phyloP scores from a whole-genome alignment of 2,797 vertebrate genomes.

The Peromyscus attwateri region DNA sequence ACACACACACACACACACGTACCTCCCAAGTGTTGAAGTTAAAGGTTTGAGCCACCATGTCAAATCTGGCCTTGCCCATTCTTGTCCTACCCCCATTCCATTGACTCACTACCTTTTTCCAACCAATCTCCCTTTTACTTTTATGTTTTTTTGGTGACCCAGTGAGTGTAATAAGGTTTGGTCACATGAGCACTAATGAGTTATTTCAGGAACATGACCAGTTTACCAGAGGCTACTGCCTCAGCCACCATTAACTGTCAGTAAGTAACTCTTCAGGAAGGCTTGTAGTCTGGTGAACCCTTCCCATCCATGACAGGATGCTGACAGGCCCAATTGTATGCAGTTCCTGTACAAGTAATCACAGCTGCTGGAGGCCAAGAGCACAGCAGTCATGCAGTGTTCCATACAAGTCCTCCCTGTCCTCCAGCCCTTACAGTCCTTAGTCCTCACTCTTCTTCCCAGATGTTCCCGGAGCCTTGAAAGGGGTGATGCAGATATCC shows the following conservation, averaged over 20 bases:
- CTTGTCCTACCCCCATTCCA: not conserved
- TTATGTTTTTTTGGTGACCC: not conserved
- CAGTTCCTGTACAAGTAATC: not conserved
- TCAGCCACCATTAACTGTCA: not conserved
- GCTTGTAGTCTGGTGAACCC: not conserved
- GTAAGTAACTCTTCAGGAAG: not conserved
- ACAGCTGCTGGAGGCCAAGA: not conserved
- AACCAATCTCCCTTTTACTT: not conserved
- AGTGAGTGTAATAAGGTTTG: not conserved
- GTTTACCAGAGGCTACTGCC: not conserved
- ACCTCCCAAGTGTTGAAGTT: not conserved
- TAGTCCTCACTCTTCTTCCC: not conserved
- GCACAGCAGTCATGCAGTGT: not conserved
- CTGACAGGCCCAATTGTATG: not conserved
- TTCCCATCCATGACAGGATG: not conserved
- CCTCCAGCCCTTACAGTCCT: too few relatives aligned
- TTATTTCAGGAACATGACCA: not conserved
- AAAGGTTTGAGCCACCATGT: not conserved
- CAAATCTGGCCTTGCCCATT: not conserved
- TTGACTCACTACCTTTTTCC: not conserved
- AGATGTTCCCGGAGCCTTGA: not conserved
- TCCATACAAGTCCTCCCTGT: not conserved
- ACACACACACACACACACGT: not conserved
- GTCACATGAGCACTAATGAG: not conserved
- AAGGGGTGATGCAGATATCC: too few relatives aligned